Evolutionary conservation across 2,888 invertebrate species (phyloP).

Genomic region (Sarcophaga caerulescens): DNA sequence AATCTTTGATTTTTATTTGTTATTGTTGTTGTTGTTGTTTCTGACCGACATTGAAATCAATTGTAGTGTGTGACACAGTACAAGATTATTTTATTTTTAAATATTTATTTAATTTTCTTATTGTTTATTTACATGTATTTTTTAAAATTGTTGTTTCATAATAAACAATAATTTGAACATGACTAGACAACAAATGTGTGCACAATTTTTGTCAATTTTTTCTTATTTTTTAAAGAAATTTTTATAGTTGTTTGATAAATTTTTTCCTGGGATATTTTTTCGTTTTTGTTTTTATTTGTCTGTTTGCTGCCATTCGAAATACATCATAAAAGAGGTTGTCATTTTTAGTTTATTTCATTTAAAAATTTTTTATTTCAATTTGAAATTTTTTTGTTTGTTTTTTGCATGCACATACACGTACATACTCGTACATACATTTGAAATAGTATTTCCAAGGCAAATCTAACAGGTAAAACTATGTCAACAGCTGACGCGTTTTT

Average conservation of each 20-base stretch:
- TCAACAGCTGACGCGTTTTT: no score
- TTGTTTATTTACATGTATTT: conserved; percentile 3
- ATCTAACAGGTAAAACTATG: no score
- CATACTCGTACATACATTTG: background rate
- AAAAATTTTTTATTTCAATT: background rate
- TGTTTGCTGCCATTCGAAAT: conserved; percentile 45
- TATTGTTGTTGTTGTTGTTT: conserved; percentile 27
- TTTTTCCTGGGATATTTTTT: conserved; percentile 51
- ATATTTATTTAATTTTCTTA: background rate
- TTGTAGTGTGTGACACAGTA: background rate
- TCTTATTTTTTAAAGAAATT: conserved; percentile 36
- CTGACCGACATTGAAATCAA: conserved; percentile 53
- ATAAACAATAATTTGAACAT: background rate
- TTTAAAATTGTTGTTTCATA: background rate
- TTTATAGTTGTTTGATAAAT: conserved; percentile 67
- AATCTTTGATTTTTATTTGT: background rate
- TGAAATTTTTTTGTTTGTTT: conserved; percentile 1
- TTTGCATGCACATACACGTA: background rate
- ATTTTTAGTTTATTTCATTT: conserved; percentile 49
- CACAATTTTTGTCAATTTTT: background rate
- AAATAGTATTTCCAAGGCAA: no score
- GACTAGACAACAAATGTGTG: conserved; percentile 26
- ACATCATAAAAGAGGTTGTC: conserved; percentile 54
- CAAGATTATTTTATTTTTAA: conserved; percentile 4
- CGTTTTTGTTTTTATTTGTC: background rate